Evolutionary conservation across 2,797 vertebrate genomes (phyloP), one percentile per base, ranked within the genome.

Genomic region (Syngnathus acus): DNA sequence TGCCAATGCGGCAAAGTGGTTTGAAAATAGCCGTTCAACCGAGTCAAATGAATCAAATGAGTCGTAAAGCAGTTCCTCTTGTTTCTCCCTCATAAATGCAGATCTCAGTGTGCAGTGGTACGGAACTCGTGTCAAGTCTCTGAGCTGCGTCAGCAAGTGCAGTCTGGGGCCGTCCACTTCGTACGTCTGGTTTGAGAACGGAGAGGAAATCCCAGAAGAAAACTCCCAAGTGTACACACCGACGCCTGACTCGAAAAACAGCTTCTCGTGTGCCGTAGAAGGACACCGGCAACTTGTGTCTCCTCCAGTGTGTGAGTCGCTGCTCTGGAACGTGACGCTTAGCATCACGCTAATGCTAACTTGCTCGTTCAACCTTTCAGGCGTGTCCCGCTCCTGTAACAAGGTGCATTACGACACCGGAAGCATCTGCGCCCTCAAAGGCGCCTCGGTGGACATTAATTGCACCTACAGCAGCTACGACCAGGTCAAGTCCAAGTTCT

Each of bases 141-240:
- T 61, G 59, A 42, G 11, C 1, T 61, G 59, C 40, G 16, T 61
- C 37, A 61, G 59, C 39, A 42, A 6, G 5, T 61, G 59, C 39
- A 23, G 19, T 23, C 4, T 21, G 10, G 39, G 59, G 39, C 9
- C 59, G 11, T 6, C 39, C 1, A 21, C 59, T 11, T n/a, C 37
- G n/a, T 61, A 61, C 59, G 13, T 61, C 59, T 61, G 59, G 59
- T 61, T 42, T 13, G 40, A 42, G 59, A 61, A 61, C 13, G 59
- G 59, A 23, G 39, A 42, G 38, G 59, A 42, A 42, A 42, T 61
- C 39, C 59, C 5, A 6, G 7, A 61, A 42, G 39, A 11, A 42
- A 42, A 14, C 19, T 21, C n/a, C 5, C 5, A 61, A 61, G 19
- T 13, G 0, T 61, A 61, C 59, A 40, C 9, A 23, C 9, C n/a